Percentiles rank a stretch among this genome's conserved stretches.
phyloP scores from a whole-genome alignment of 1,140 invertebrate species.

The Thaumatotibia leucotreta region DNA sequence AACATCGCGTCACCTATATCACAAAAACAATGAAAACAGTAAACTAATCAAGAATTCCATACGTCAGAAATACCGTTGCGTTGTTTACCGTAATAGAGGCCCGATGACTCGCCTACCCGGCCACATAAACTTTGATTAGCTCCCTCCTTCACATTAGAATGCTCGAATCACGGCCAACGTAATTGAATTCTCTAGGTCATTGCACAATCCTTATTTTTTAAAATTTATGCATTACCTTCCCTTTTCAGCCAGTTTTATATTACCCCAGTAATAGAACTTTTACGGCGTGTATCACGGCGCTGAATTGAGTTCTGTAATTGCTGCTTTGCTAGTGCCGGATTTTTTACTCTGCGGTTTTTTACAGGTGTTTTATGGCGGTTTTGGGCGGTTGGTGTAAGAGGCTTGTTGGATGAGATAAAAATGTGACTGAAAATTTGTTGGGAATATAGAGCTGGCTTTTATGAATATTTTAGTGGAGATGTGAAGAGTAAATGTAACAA shows the following conservation, averaged over 20 bases:
- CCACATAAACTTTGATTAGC: conserved; percentile 74
- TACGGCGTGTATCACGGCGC: conserved; percentile 9
- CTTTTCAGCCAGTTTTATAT: not conserved
- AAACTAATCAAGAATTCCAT: not conserved
- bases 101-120: not conserved
- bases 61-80: not conserved
- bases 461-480: not conserved
- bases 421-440: not conserved
- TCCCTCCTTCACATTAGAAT: conserved; percentile 64
- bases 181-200: conserved; percentile 74
- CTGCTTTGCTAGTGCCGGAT: not conserved
- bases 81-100: not conserved
- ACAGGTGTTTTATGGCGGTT: not conserved
- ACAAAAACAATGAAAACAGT: not conserved
- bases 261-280: conserved; percentile 7
- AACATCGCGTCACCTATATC: too few species aligned
- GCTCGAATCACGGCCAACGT: conserved; percentile 59
- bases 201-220: conserved; percentile 33
- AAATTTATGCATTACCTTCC: conserved; percentile 8
- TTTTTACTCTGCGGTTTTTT: not conserved
- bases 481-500: not conserved
- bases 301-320: conserved; percentile 5
- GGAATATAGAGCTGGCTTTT: not conserved
- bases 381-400: not conserved
- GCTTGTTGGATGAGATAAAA: not conserved